Evolutionary conservation across 2,888 invertebrate genomes (phyloP).

Genomic region (Yponomeuta cagnagella): DNA sequence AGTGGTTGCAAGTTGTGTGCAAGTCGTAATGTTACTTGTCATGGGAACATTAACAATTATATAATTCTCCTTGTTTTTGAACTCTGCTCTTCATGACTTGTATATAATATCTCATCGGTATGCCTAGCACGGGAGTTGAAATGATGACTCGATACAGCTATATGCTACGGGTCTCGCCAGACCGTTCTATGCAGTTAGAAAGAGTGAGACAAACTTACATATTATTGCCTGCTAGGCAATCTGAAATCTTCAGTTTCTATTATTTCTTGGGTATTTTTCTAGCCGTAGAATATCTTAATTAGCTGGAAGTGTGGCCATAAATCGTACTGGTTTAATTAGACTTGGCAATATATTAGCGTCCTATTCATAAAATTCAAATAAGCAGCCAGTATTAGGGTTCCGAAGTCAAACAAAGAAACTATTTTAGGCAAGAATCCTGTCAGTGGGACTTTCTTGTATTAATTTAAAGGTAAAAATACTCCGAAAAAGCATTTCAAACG

Average conservation of each 20-base stretch:
- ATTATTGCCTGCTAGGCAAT: too few relatives aligned
- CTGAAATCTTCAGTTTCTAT: slow-evolving; percentile 4
- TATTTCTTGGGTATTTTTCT: slow-evolving; percentile 4
- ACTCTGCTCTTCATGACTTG: background rate
- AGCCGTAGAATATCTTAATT: slow-evolving; percentile 5
- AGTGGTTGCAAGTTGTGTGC: background rate
- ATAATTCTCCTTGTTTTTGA: slow-evolving; percentile 13
- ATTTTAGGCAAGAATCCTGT: background rate
- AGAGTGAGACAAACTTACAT: too few relatives aligned
- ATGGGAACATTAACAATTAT: slow-evolving; percentile 20
- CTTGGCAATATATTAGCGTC: background rate
- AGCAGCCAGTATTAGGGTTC: background rate
- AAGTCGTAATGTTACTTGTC: slow-evolving; percentile 2
- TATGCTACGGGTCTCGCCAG: too few relatives aligned
- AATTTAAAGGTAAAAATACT: too few relatives aligned
- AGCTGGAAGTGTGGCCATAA: slow-evolving; percentile 10
- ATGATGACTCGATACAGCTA: too few relatives aligned
- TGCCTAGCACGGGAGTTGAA: too few relatives aligned
- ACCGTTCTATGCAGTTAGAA: too few relatives aligned
- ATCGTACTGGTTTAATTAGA: slow-evolving; percentile 13
- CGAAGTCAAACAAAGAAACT: background rate
- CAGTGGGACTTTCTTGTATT: too few relatives aligned
- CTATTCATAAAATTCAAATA: slow-evolving; percentile 14
- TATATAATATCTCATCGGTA: background rate
- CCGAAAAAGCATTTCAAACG: too few relatives aligned